These are phyloP conservation scores for Virgularia gustaviana DNA, from an alignment of 92 coral and sea anemone genomes.

Conservation along the genomic window DNA sequence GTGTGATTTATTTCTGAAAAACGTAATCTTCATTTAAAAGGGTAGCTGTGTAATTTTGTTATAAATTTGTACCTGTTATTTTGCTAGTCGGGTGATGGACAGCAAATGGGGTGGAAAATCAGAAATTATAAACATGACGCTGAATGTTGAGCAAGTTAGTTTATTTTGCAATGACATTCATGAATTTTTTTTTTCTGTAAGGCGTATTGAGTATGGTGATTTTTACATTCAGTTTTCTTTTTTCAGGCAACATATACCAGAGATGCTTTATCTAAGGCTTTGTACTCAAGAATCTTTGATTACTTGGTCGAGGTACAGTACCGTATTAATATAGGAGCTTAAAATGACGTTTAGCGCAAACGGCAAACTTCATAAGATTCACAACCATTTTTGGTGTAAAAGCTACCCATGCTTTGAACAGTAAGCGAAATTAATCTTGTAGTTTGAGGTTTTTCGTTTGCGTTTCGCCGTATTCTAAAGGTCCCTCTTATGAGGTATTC, in stretches of 20 bases:
- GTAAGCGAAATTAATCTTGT: too few species aligned
- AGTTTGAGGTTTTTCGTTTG: too few species aligned
- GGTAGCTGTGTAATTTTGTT: too few species aligned
- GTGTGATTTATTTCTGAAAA: too few species aligned
- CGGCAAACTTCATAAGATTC: too few species aligned
- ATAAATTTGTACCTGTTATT: not conserved
- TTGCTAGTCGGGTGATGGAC: slow-evolving; percentile 86
- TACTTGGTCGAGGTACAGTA: slow-evolving; percentile 87
- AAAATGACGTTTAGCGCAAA: too few species aligned
- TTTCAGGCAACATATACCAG: slow-evolving; percentile 86
- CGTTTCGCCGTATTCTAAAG: not conserved
- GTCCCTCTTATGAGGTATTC: not conserved
- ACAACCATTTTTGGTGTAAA: too few species aligned
- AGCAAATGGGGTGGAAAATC: slow-evolving; percentile 99
- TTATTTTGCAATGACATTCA: not conserved
- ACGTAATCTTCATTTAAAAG: not conserved
- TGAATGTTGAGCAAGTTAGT: slow-evolving; percentile 90
- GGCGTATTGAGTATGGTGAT: not conserved
- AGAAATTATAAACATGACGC: slow-evolving; percentile 87
- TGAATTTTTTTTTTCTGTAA: not conserved
- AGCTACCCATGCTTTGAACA: too few species aligned
- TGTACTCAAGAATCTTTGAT: slow-evolving; percentile 89
- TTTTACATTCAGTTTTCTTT: not conserved
- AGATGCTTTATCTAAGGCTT: slow-evolving; percentile 88
- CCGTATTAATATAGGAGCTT: too few species aligned